Percentiles rank a stretch among this genome's conserved stretches.
phyloP scores from a whole-genome alignment of 2,888 invertebrate species.

The Drosophila silvestris region DNA sequence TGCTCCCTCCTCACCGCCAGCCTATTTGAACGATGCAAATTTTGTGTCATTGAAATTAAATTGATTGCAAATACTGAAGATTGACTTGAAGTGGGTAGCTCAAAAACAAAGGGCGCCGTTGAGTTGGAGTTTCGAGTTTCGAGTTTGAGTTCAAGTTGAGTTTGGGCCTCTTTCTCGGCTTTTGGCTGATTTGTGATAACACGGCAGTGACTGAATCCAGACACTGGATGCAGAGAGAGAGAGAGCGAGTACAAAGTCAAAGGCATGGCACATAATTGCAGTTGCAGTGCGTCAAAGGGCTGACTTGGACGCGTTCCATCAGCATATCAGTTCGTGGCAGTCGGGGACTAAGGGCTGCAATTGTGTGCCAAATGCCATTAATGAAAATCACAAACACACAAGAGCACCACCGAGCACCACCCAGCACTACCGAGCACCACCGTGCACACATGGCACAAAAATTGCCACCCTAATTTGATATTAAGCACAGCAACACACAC shows the following conservation, averaged over 20 bases:
- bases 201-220: background rate
- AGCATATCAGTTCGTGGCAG: background rate
- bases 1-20: background rate
- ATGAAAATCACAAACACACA: constrained; percentile 72
- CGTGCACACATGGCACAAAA: constrained; percentile 61
- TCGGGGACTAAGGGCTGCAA: constrained; percentile 42
- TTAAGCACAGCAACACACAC: constrained; percentile 40
- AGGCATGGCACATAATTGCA: constrained; percentile 65
- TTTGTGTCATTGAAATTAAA: constrained; percentile 78
- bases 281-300: constrained; percentile 56
- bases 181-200: constrained; percentile 61
- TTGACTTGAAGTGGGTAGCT: constrained; percentile 72
- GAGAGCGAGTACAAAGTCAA: constrained; percentile 56
- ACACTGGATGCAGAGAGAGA: background rate
- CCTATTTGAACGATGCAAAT: constrained; percentile 55
- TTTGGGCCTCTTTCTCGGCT: constrained; percentile 5
- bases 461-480: constrained; percentile 74
- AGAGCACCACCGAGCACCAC: constrained; percentile 12
- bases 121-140: background rate
- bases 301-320: constrained; percentile 12
- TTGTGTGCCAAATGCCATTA: constrained; percentile 71
- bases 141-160: constrained; percentile 3
- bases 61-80: constrained; percentile 81
- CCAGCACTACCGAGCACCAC: constrained; percentile 14
- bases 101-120: constrained; percentile 41